Conservation (phyloP, 2,113 vertebrate genomes). For the Bolborhynchus lineola region DNA sequence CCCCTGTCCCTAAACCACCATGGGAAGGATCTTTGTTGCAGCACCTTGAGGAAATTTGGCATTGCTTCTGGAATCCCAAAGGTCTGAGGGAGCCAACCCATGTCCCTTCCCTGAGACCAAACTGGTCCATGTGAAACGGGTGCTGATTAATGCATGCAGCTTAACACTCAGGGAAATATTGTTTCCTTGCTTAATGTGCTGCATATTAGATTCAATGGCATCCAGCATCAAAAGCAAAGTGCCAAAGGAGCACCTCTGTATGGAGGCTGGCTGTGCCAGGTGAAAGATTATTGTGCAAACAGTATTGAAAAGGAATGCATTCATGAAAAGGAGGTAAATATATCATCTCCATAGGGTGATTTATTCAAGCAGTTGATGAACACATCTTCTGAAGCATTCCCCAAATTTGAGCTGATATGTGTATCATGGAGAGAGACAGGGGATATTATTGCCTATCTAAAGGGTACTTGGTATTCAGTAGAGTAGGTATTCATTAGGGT, state of each 20-base stretch:
- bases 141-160: background rate
- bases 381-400: background rate
- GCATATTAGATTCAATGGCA: background rate
- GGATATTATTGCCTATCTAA: background rate
- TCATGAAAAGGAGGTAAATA: background rate
- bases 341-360: background rate
- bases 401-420: background rate
- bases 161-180: background rate
- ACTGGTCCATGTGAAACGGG: rapidly evolving
- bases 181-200: background rate
- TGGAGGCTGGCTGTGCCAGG: background rate
- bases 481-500: background rate
- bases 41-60: background rate
- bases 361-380: background rate
- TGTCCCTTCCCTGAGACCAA: background rate
- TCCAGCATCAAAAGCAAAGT: background rate
- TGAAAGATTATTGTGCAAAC: background rate
- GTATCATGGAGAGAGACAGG: background rate
- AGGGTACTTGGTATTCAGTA: background rate
- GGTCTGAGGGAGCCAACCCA: background rate
- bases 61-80: background rate
- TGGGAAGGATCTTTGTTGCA: background rate
- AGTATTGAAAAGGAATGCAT: background rate
- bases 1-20: background rate
- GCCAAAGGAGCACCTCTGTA: background rate